A percentile compares a stretch with the other conserved stretches of the same genome.
These are phyloP conservation scores for Cheilosia urbana DNA, from an alignment of 2,888 invertebrate genomes.

Conservation along the genomic window DNA sequence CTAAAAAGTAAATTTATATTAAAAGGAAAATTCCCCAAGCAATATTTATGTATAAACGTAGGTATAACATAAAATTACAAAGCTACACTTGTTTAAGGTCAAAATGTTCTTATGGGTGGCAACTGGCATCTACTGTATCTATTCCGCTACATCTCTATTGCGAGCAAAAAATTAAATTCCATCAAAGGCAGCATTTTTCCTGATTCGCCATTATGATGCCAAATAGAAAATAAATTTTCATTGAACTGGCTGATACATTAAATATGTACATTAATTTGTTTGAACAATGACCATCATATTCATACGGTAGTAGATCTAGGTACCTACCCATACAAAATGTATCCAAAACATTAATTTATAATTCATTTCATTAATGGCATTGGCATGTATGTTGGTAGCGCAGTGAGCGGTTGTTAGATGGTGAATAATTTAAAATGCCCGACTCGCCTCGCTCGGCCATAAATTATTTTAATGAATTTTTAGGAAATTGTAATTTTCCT, in stretches of 20 bases:
- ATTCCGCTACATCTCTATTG: too few species aligned
- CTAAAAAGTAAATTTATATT: too few species aligned
- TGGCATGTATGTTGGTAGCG: not conserved
- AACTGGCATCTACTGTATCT: too few species aligned
- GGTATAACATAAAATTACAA: too few species aligned
- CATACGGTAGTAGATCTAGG: not conserved
- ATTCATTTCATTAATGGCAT: conserved; percentile 60
- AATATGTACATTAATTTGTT: conserved; percentile 42
- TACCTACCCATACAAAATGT: conserved; percentile 13
- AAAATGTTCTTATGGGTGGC: too few species aligned
- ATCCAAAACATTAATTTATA: conserved; percentile 55
- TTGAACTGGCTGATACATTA: conserved; percentile 6
- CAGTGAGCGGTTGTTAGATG: conserved; percentile 26
- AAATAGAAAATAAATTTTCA: not conserved
- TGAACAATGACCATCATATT: conserved; percentile 27
- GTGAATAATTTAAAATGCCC: conserved; percentile 51
- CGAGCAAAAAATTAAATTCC: not conserved
- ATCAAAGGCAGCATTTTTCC: not conserved
- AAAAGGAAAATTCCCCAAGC: too few species aligned
- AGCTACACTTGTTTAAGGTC: too few species aligned
- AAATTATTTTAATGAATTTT: conserved; percentile 64
- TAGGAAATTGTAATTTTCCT: conserved; percentile 67
- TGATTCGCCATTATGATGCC: not conserved
- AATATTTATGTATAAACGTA: too few species aligned
- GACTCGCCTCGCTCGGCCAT: conserved; percentile 1